Evolutionary conservation across 2,113 vertebrate genomes (phyloP).

Genomic region (Malurus elegans): DNA sequence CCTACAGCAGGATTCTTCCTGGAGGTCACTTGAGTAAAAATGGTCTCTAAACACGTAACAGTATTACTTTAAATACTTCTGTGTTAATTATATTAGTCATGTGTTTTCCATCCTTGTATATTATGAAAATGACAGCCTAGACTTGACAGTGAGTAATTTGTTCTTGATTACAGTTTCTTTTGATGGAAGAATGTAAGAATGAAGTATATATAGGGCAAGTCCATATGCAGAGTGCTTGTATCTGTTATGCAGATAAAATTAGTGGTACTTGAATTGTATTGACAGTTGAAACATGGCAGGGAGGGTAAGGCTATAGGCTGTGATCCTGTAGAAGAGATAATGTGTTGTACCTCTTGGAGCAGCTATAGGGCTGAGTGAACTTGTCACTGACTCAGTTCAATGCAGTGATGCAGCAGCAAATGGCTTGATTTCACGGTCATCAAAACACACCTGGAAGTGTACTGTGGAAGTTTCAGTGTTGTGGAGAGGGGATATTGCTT

Average conservation of each 20-base stretch:
- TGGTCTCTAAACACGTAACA: neutral
- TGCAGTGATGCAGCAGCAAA: neutral
- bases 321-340: neutral
- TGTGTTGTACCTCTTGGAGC: neutral
- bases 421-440: neutral
- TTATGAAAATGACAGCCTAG: neutral
- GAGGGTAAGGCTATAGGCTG: neutral
- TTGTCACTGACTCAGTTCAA: neutral
- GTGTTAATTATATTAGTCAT: neutral
- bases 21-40: neutral
- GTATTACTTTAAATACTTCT: rapidly evolving
- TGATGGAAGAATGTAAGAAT: neutral
- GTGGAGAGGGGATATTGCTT: rapidly evolving
- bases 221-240: rapidly evolving
- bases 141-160: neutral
- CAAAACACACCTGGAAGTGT: neutral
- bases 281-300: rapidly evolving
- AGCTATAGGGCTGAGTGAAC: neutral
- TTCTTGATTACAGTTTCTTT: neutral
- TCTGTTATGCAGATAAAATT: neutral
- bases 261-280: rapidly evolving
- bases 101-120: neutral
- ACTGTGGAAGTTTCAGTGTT: neutral
- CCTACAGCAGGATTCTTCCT: neutral
- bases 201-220: neutral